Evolutionary conservation across 2,797 vertebrate species (phyloP).

Genomic region (Adrianichthys oophorus): DNA sequence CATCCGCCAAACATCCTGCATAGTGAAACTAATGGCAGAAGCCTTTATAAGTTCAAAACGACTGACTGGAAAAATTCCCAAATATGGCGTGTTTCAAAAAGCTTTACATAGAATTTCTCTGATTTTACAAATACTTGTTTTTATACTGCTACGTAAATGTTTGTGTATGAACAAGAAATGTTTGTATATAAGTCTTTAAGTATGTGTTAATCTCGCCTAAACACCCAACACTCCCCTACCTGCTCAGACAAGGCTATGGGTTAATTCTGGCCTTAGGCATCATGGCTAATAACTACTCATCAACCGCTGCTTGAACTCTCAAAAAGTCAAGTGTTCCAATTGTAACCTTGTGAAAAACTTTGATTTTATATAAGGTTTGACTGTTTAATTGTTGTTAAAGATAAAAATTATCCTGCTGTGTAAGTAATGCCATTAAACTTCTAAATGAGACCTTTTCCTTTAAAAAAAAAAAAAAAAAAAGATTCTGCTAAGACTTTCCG

Average conservation of each 20-base stretch:
- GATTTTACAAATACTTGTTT: conserved; percentile 22
- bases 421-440: not conserved
- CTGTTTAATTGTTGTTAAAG: too few species aligned
- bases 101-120: conserved; percentile 31
- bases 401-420: too few species aligned
- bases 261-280: conserved; percentile 78
- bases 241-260: conserved; percentile 80
- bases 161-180: conserved; percentile 39
- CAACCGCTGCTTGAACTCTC: conserved; percentile 78
- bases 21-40: conserved; percentile 60
- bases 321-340: conserved; percentile 42
- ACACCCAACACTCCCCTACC: conserved; percentile 77
- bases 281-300: conserved; percentile 76
- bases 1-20: conserved; percentile 56
- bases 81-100: conserved; percentile 29
- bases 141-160: conserved; percentile 22
- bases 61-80: conserved; percentile 37
- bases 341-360: conserved; percentile 43
- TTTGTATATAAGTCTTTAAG: conserved; percentile 52
- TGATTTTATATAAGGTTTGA: too few species aligned
- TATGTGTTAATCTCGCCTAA: conserved; percentile 75
- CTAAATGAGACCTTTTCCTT: conserved; percentile 2
- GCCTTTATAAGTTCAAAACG: conserved; percentile 17
- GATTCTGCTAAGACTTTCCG: conserved; percentile 7
- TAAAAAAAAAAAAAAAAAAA: conserved; percentile 1